phyloP scores from a whole-genome alignment of 2,888 invertebrate genomes.

The Acronicta aceris region DNA sequence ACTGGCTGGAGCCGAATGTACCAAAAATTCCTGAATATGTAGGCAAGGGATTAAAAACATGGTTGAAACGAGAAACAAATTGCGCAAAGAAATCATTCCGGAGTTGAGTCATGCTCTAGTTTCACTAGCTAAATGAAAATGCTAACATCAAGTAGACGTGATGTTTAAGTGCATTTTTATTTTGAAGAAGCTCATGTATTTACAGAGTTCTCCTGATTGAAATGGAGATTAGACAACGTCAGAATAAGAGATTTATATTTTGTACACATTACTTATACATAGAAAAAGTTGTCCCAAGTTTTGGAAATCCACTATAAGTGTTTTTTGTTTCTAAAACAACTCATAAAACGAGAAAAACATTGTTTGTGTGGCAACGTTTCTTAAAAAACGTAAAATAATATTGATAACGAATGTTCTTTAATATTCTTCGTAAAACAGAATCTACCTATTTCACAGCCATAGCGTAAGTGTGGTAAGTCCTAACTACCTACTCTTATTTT shows the following conservation, averaged over 20 bases:
- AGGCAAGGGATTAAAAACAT: slow-evolving; percentile 32
- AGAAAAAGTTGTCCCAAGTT: too few species aligned
- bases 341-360: too few species aligned
- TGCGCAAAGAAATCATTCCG: slow-evolving; percentile 38
- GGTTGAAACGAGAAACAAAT: slow-evolving; percentile 13
- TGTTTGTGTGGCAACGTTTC: too few species aligned
- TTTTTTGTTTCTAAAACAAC: too few species aligned
- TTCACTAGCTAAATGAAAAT: slow-evolving; percentile 13
- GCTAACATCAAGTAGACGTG: slow-evolving; percentile 22
- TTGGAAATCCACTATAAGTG: too few species aligned
- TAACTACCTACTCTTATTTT: not conserved
- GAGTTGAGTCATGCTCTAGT: slow-evolving; percentile 35
- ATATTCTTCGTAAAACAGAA: too few species aligned
- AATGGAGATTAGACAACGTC: not conserved
- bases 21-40: slow-evolving; percentile 24
- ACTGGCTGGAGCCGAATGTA: slow-evolving; percentile 36
- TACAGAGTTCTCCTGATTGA: not conserved
- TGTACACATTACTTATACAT: not conserved
- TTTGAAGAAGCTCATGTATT: slow-evolving; percentile 45
- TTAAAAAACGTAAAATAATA: too few species aligned
- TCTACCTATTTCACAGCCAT: not conserved
- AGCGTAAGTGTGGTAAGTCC: not conserved
- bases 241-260: not conserved
- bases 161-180: slow-evolving; percentile 20
- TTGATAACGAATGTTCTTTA: too few species aligned